Percentiles rank a stretch among this genome's conserved stretches.
phyloP scores from a whole-genome alignment of 2,797 vertebrate genomes.

The Garrulus glandarius region DNA sequence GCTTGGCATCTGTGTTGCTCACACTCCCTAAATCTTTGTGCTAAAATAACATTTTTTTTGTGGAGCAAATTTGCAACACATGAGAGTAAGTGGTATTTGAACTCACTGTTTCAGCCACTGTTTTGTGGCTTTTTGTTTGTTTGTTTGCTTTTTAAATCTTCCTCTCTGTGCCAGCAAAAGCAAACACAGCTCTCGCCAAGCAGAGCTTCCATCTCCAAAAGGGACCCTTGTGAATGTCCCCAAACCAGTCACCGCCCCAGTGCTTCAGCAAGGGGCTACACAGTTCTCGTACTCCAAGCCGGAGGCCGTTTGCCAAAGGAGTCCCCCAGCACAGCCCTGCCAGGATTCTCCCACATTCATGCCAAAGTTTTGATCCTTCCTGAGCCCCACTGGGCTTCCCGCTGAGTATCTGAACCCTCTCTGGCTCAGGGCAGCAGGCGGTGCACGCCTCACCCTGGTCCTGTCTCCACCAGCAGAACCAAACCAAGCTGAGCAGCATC shows the following conservation, averaged over 20 bases:
- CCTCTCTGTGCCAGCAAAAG: neutral
- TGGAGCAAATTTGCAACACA: neutral
- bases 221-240: neutral
- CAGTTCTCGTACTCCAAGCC: rapidly evolving
- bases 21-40: neutral
- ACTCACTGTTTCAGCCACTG: neutral
- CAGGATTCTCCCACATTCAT: rapidly evolving
- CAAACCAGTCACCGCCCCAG: rapidly evolving
- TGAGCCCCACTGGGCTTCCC: rapidly evolving
- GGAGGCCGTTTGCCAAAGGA: rapidly evolving
- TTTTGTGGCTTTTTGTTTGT: neutral
- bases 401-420: rapidly evolving
- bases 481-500: rapidly evolving
- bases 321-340: rapidly evolving
- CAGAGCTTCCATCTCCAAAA: neutral
- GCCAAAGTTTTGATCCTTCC: neutral
- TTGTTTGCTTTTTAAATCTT: neutral
- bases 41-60: neutral
- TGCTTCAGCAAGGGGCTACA: neutral
- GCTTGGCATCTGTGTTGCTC: neutral
- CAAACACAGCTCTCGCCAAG: neutral
- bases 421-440: rapidly evolving
- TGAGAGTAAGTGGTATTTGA: neutral
- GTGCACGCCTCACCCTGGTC: neutral
- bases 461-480: rapidly evolving